Evolutionary conservation across 2,113 vertebrate species (phyloP), one percentile per base, ranked within the genome.

Genomic region (Lophotis ruficrista): DNA sequence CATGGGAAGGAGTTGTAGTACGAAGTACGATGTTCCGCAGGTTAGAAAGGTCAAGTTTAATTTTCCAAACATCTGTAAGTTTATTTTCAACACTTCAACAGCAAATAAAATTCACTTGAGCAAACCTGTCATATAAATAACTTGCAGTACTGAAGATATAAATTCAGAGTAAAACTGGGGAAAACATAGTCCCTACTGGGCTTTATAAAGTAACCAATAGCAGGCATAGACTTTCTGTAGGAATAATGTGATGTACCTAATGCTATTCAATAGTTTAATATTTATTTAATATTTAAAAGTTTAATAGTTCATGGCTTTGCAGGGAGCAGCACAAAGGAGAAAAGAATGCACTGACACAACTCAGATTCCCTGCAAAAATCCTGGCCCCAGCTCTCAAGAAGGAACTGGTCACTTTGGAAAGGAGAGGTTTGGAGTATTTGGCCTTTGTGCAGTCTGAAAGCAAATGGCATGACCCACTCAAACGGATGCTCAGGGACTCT

Each of bases 11-110:
- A 73, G 28, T 12, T 83, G 38, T 48, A 77, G 28, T 50, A 61
- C 4, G 2, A 82, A 71, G 33, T 19, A 33, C 0, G 2, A 66
- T 12, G 10, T 56, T 78, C 51, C 20, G 60, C 48, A 78, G 69
- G 60, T 79, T 90, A 78, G 80, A 94, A 90, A 96, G 50, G 56
- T 90, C 56, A 83, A 20, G 14, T 69, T 73, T 84, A 83, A 81
- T 81, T 87, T 92, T 61, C 54, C 76, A 77, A 77, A 66, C 28
- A 57, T 76, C 62, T 81, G 6, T 45, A 86, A 58, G 64, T 84
- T 84, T 93, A 58, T 87, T 96, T 95, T 89, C 65, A 84, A 71
- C 81, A 93, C 56, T 78, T 90, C 86, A 83, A 27, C 1, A 5
- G 23, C 28, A 95, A 80, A 90, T 80, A 54, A 81, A 81, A 84